phyloP scores from a whole-genome alignment of 2,888 invertebrate genomes.

The Vannuccia rotundouncinata region DNA sequence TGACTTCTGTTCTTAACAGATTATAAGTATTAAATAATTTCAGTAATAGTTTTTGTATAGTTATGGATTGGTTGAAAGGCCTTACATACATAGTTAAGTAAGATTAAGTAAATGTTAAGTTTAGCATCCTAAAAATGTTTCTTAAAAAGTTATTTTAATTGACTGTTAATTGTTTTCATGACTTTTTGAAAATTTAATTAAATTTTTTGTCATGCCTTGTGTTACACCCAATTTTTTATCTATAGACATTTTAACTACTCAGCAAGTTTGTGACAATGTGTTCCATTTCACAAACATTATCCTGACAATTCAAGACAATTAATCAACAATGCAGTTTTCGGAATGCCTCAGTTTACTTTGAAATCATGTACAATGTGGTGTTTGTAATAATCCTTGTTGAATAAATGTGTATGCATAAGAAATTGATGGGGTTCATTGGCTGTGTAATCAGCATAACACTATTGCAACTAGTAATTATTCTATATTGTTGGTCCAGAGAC shows the following conservation, averaged over 20 bases:
- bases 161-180: too few relatives aligned
- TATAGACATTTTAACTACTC: neutral
- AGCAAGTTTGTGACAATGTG: neutral
- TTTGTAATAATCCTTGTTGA: neutral
- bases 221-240: too few relatives aligned
- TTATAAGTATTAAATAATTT: too few relatives aligned
- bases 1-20: too few relatives aligned
- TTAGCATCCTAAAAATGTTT: too few relatives aligned
- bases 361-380: neutral
- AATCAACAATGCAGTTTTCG: neutral
- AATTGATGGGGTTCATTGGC: neutral
- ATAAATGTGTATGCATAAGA: neutral
- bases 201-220: neutral
- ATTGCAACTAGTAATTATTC: neutral
- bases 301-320: neutral
- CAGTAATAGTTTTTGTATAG: too few relatives aligned
- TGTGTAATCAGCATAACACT: neutral
- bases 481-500: too few relatives aligned
- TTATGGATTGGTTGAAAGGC: too few relatives aligned
- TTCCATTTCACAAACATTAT: neutral
- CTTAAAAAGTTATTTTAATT: too few relatives aligned
- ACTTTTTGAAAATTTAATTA: too few relatives aligned
- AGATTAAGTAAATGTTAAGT: too few relatives aligned
- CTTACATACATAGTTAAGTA: too few relatives aligned
- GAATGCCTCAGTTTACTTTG: neutral